phyloP scores from a whole-genome alignment of 2,113 vertebrate genomes.

The Dicaeum eximium region DNA sequence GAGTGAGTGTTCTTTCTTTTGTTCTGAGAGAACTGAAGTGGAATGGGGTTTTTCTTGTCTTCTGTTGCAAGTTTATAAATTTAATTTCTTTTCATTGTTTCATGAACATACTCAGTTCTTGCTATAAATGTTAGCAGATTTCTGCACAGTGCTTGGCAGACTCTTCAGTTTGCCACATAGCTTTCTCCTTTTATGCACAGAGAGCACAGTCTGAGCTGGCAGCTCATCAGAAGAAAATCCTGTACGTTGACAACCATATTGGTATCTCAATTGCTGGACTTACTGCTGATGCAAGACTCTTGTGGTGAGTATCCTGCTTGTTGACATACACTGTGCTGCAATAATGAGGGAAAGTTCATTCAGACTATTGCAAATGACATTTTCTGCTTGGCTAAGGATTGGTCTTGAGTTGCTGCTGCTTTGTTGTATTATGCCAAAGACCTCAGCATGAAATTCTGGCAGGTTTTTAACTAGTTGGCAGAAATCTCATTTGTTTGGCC shows the following conservation, averaged over 20 bases:
- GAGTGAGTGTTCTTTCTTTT: background rate
- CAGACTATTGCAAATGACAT: background rate
- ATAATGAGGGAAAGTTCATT: conserved; percentile 38
- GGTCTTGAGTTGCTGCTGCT: background rate
- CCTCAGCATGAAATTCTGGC: background rate
- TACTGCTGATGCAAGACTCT: conserved; percentile 92
- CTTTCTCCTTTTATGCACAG: conserved; percentile 68
- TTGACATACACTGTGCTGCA: background rate
- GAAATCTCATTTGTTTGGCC: background rate
- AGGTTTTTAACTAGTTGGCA: background rate
- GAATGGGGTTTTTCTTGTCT: background rate
- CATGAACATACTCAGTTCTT: background rate
- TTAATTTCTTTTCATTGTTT: background rate
- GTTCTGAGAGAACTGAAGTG: background rate
- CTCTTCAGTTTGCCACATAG: background rate
- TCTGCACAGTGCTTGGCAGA: conserved; percentile 9
- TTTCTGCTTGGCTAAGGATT: background rate
- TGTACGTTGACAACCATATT: conserved; percentile 96
- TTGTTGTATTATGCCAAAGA: background rate
- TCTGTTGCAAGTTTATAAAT: background rate
- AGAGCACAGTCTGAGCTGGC: conserved; percentile 98
- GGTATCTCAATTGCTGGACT: conserved; percentile 98
- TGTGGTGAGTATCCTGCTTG: conserved; percentile 81
- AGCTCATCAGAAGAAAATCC: conserved; percentile 98
- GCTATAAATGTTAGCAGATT: background rate